phyloP scores from a whole-genome alignment of 2,113 vertebrate genomes.

The Butorides virescens region DNA sequence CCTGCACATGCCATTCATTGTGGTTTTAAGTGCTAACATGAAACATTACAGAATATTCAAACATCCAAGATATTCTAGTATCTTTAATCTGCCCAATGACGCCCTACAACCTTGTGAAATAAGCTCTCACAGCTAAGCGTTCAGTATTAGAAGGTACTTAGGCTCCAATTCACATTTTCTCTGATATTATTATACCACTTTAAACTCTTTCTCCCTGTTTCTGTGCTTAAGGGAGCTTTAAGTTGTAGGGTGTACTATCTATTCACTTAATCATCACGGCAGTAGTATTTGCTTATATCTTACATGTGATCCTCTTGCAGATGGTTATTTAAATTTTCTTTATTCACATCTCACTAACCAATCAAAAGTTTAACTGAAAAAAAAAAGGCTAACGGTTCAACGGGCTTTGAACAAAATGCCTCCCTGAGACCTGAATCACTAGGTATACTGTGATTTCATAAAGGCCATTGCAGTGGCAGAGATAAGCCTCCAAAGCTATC shows the following conservation, averaged over 20 bases:
- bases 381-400: neutral
- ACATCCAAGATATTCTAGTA: neutral
- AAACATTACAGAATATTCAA: slow-evolving; percentile 61
- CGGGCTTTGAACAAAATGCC: slow-evolving; percentile 14
- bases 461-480: neutral
- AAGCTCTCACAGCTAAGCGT: slow-evolving; percentile 48
- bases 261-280: slow-evolving; percentile 41
- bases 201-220: slow-evolving; percentile 7
- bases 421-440: slow-evolving; percentile 19
- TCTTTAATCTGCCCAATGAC: slow-evolving; percentile 18
- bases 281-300: slow-evolving; percentile 45
- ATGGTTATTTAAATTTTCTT: slow-evolving; percentile 54
- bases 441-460: slow-evolving; percentile 33
- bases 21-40: neutral
- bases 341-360: slow-evolving; percentile 32
- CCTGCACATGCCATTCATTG: neutral
- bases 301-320: slow-evolving; percentile 29
- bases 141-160: slow-evolving; percentile 24
- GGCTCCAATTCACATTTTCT: slow-evolving; percentile 14
- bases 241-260: neutral
- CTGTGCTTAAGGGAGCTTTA: slow-evolving; percentile 18
- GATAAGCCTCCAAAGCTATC: slow-evolving; percentile 42
- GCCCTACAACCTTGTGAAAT: slow-evolving; percentile 30
- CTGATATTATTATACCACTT: slow-evolving; percentile 16
- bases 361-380: slow-evolving; percentile 20